Percentiles rank a stretch among this genome's conserved stretches.
Conservation (phyloP, 2,888 invertebrate genomes). For the Noctua fimbriata region DNA sequence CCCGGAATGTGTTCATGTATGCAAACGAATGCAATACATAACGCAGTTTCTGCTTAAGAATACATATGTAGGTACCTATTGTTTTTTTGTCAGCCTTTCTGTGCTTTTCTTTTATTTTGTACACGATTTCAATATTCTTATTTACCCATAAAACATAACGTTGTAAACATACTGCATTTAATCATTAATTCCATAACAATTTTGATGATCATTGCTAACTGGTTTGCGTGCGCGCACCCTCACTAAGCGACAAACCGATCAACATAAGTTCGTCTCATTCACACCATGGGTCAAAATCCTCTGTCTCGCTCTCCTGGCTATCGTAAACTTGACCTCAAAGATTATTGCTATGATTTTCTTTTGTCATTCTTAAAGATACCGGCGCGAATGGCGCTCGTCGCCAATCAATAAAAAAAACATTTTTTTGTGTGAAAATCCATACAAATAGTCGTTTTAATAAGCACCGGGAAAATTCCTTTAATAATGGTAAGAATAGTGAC, state of each 20-base stretch:
- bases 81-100: neutral
- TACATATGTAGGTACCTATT: neutral
- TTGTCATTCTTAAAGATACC: constrained; percentile 78
- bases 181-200: constrained; percentile 69
- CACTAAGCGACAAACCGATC: constrained; percentile 58
- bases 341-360: constrained; percentile 75
- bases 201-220: constrained; percentile 77
- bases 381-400: constrained; percentile 74
- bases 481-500: constrained; percentile 72
- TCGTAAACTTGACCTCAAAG: constrained; percentile 86
- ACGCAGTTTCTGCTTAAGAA: constrained; percentile 18
- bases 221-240: constrained; percentile 77
- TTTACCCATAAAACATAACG: constrained; percentile 16
- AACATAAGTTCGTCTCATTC: constrained; percentile 70
- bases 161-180: constrained; percentile 49
- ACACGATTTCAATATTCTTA: constrained; percentile 9
- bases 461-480: constrained; percentile 61
- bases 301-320: constrained; percentile 73
- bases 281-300: constrained; percentile 40
- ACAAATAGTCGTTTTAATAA: constrained; percentile 71
- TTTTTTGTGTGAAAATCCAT: constrained; percentile 65
- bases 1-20: constrained; percentile 1
- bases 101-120: neutral
- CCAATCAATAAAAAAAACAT: constrained; percentile 63
- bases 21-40: constrained; percentile 14